phyloP scores from a whole-genome alignment of 2,888 invertebrate species.

The Cremastobaeus sp. region DNA sequence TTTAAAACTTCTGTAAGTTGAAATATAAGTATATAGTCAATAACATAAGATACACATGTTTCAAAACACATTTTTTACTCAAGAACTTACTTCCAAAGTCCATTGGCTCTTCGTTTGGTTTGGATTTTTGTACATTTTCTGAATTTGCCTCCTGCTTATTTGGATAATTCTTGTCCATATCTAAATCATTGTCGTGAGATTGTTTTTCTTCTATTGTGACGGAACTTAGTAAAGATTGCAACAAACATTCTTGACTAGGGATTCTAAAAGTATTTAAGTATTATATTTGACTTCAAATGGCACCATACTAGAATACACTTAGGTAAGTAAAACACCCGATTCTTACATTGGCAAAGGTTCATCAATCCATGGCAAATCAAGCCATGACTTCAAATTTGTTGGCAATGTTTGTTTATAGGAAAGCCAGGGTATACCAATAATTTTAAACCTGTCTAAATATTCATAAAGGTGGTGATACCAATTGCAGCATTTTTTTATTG shows the following conservation, averaged over 20 bases:
- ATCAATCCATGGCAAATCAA: slow-evolving; percentile 79
- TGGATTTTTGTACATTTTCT: neutral
- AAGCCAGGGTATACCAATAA: slow-evolving; percentile 79
- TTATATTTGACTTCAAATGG: neutral
- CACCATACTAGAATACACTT: neutral
- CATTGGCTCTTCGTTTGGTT: neutral
- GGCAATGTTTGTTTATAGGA: slow-evolving; percentile 79
- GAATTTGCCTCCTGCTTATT: neutral
- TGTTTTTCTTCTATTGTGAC: slow-evolving; percentile 61
- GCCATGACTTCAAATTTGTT: slow-evolving; percentile 78
- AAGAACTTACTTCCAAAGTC: slow-evolving; percentile 11
- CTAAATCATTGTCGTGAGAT: slow-evolving; percentile 54
- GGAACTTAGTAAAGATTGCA: slow-evolving; percentile 69
- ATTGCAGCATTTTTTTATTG: slow-evolving; percentile 79
- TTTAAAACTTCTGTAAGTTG: too few relatives aligned
- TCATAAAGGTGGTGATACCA: slow-evolving; percentile 80
- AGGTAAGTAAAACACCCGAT: slow-evolving; percentile 2
- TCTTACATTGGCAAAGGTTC: slow-evolving; percentile 60
- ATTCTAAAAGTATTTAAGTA: slow-evolving; percentile 37
- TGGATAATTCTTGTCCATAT: slow-evolving; percentile 23
- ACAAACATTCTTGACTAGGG: slow-evolving; percentile 43
- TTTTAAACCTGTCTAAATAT: slow-evolving; percentile 76
- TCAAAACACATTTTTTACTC: neutral
- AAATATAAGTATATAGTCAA: too few relatives aligned
- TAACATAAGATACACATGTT: neutral